Conservation (phyloP, 2,888 invertebrate genomes). For the Monochamus alternatus region DNA sequence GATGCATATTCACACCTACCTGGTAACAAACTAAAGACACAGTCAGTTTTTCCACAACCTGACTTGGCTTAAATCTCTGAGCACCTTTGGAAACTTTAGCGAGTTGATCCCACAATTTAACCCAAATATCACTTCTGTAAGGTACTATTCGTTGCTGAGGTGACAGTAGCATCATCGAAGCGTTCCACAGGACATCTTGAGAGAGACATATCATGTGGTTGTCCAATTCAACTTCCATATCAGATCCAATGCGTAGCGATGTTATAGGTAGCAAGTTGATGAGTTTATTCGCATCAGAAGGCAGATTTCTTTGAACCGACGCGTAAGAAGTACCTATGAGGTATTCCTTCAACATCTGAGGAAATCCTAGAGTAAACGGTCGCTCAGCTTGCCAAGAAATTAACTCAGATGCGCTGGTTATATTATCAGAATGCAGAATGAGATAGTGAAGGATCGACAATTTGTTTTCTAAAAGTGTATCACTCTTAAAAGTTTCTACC, state of each 20-base stretch:
- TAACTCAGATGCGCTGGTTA: conserved; percentile 82
- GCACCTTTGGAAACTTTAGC: conserved; percentile 76
- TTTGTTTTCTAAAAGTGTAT: conserved; percentile 80
- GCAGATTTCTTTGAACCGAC: conserved; percentile 80
- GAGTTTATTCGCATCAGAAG: conserved; percentile 81
- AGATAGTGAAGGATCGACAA: conserved; percentile 88
- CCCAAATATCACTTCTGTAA: conserved; percentile 88
- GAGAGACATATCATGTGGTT: conserved; percentile 76
- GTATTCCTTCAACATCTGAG: conserved; percentile 85
- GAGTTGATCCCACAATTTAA: conserved; percentile 84
- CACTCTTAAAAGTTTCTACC: conserved; percentile 79
- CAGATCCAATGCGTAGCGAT: conserved; percentile 74
- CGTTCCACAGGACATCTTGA: conserved; percentile 86
- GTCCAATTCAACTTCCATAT: conserved; percentile 77
- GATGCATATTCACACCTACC: conserved; percentile 66
- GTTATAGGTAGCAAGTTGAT: conserved; percentile 82
- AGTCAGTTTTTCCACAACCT: conserved; percentile 84
- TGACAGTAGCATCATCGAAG: conserved; percentile 86
- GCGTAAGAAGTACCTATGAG: conserved; percentile 84
- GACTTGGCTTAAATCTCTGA: conserved; percentile 78
- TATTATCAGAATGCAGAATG: conserved; percentile 83
- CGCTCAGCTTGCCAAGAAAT: conserved; percentile 77
- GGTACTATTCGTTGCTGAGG: conserved; percentile 89
- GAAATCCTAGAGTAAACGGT: conserved; percentile 77
- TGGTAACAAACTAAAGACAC: conserved; percentile 89